Evolutionary conservation across 1,140 invertebrate genomes (phyloP).

Genomic region (Orchesella cincta): DNA sequence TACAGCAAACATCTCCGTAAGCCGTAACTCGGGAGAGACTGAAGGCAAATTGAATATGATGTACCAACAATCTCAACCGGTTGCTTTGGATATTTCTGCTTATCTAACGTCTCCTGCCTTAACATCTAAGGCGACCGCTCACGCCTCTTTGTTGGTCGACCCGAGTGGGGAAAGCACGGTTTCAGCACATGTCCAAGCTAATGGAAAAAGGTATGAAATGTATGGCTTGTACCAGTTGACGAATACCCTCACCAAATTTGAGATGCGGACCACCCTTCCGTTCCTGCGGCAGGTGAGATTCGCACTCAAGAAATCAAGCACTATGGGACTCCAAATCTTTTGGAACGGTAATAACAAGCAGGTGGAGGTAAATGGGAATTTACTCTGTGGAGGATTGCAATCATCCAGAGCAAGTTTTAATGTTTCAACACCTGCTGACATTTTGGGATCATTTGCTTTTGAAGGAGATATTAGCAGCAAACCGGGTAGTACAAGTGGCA

Average conservation of each 20-base stretch:
- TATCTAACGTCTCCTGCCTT: neutral
- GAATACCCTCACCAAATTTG: slow-evolving; percentile 5
- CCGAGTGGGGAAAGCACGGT: slow-evolving; percentile 17
- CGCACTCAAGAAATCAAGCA: neutral
- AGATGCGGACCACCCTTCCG: slow-evolving; percentile 14
- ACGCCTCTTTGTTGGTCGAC: slow-evolving; percentile 16
- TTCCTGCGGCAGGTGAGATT: slow-evolving; percentile 4
- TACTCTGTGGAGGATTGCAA: neutral
- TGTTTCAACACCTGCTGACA: neutral
- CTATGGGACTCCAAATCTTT: neutral
- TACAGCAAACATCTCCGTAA: slow-evolving; percentile 23
- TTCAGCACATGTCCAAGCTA: neutral
- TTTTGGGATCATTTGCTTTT: slow-evolving; percentile 7
- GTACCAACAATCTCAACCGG: neutral
- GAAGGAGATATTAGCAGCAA: slow-evolving; percentile 13
- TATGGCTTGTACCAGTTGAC: slow-evolving; percentile 1
- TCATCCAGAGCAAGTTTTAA: slow-evolving; percentile 13
- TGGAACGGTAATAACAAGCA: slow-evolving; percentile 7
- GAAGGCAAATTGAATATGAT: slow-evolving; percentile 30
- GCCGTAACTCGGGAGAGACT: slow-evolving; percentile 7
- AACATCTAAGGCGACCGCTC: neutral
- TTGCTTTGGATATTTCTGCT: neutral
- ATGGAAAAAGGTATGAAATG: neutral
- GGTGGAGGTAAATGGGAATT: neutral
- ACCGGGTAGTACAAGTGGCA: slow-evolving; percentile 20